A percentile compares a stretch with the other conserved stretches of the same genome.
Evolutionary conservation across 2,797 vertebrate species (phyloP).

Genomic region (Emydoidea blandingii): DNA sequence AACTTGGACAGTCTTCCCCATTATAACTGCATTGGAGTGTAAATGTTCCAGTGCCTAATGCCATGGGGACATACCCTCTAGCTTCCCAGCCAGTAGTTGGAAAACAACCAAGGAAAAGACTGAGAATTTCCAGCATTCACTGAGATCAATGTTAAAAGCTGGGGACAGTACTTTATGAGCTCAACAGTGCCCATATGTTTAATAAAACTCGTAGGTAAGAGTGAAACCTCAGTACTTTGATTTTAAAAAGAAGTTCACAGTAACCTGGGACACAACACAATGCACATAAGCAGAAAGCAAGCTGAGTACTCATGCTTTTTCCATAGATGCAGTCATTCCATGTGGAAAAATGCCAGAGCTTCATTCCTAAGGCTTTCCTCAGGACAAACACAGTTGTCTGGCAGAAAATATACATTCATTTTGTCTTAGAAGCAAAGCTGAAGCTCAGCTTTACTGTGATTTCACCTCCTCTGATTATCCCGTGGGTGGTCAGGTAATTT

Average conservation of each 20-base stretch:
- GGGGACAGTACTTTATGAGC: neutral
- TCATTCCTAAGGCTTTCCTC: slow-evolving; percentile 46
- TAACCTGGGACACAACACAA: slow-evolving; percentile 11
- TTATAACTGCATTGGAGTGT: neutral
- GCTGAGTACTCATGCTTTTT: slow-evolving; percentile 37
- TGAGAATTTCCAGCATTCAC: neutral
- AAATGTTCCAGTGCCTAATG: neutral
- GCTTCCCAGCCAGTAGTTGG: neutral
- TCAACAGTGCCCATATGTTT: fast-evolving
- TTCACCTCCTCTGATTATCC: slow-evolving; percentile 28
- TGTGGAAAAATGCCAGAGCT: slow-evolving; percentile 46
- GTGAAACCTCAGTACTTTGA: neutral
- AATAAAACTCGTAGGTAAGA: neutral
- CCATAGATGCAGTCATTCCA: slow-evolving; percentile 29
- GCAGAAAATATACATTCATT: neutral
- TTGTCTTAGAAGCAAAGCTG: slow-evolving; percentile 46
- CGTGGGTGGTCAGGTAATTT: neutral
- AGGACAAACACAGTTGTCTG: slow-evolving; percentile 55
- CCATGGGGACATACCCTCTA: neutral
- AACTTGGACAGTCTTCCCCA: neutral
- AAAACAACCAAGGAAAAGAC: neutral
- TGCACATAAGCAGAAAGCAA: slow-evolving; percentile 30
- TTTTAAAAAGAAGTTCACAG: neutral
- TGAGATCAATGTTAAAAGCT: neutral
- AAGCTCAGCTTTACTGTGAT: slow-evolving; percentile 24